phyloP scores from a whole-genome alignment of 2,797 vertebrate genomes.

The Microtus obscurus region DNA sequence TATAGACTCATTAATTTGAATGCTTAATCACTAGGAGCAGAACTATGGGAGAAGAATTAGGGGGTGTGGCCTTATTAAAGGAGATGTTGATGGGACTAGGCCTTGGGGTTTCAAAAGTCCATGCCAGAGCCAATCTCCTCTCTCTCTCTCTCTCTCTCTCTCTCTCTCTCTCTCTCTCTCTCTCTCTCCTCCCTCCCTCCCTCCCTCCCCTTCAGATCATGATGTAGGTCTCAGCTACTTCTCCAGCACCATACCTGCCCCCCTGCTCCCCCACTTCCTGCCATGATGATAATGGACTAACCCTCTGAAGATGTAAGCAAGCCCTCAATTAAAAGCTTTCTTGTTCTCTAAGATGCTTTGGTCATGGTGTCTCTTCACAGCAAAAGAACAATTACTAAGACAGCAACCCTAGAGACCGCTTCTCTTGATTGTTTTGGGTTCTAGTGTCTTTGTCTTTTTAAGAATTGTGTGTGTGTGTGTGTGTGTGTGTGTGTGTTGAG shows the following conservation, averaged over 20 bases:
- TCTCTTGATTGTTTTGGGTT: not conserved
- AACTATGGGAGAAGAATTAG: not conserved
- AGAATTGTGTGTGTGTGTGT: too few species aligned
- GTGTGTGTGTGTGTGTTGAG: not conserved
- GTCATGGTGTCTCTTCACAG: not conserved
- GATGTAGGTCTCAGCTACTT: not conserved
- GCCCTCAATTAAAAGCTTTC: not conserved
- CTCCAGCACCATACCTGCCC: not conserved
- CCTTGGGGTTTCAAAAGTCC: not conserved
- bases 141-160: not conserved
- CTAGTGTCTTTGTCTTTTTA: slow-evolving; percentile 3
- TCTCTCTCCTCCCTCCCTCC: not conserved
- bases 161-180: not conserved
- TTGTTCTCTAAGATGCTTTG: not conserved
- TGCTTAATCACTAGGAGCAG: not conserved
- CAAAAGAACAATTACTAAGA: not conserved
- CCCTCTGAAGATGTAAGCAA: not conserved
- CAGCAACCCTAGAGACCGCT: not conserved
- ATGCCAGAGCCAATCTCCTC: not conserved
- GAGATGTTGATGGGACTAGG: not conserved
- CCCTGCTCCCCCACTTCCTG: not conserved
- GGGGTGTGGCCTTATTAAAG: not conserved
- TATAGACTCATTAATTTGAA: not conserved
- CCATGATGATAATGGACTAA: not conserved
- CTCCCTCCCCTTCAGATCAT: not conserved